Conservation (phyloP, 2,888 invertebrate genomes). For the Chamaedrilus cognettii region DNA sequence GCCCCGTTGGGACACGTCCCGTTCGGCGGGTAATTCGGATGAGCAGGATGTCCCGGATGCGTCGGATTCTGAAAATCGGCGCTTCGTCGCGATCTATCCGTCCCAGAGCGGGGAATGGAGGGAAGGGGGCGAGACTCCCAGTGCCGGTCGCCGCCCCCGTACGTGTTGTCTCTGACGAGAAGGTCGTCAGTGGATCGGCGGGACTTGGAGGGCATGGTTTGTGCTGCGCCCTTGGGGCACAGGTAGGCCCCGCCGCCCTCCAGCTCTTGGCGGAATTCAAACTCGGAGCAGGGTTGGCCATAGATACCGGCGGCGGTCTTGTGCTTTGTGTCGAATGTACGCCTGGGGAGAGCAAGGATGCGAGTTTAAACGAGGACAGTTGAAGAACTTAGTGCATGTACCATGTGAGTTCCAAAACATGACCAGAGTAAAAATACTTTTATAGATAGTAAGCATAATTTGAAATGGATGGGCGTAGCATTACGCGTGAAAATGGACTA, state of each 20-base stretch:
- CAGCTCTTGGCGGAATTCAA: slow-evolving; percentile 25
- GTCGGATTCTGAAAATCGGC: slow-evolving; percentile 6
- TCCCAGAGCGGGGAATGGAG: slow-evolving; percentile 24
- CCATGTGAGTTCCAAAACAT: too few species aligned
- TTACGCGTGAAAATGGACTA: too few species aligned
- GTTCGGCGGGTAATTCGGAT: neutral
- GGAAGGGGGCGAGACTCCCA: slow-evolving; percentile 37
- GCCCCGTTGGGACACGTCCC: neutral
- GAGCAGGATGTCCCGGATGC: slow-evolving; percentile 13
- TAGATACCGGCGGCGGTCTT: slow-evolving; percentile 25
- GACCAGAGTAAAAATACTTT: too few species aligned
- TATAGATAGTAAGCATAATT: too few species aligned
- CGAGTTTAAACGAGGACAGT: too few species aligned
- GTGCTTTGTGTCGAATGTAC: slow-evolving; percentile 18
- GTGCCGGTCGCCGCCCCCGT: slow-evolving; percentile 25
- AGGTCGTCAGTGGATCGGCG: slow-evolving; percentile 25
- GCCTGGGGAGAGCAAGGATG: too few species aligned
- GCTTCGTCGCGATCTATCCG: slow-evolving; percentile 8
- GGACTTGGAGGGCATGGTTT: slow-evolving; percentile 4
- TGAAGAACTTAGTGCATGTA: too few species aligned
- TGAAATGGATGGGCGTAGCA: too few species aligned
- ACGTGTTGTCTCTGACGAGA: slow-evolving; percentile 25
- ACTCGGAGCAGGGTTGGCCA: slow-evolving; percentile 25
- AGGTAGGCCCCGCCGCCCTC: slow-evolving; percentile 19
- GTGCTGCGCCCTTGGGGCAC: slow-evolving; percentile 4